These are phyloP conservation scores for Mellivora capensis DNA, from an alignment of 2,113 vertebrate genomes.

Conservation along the genomic window DNA sequence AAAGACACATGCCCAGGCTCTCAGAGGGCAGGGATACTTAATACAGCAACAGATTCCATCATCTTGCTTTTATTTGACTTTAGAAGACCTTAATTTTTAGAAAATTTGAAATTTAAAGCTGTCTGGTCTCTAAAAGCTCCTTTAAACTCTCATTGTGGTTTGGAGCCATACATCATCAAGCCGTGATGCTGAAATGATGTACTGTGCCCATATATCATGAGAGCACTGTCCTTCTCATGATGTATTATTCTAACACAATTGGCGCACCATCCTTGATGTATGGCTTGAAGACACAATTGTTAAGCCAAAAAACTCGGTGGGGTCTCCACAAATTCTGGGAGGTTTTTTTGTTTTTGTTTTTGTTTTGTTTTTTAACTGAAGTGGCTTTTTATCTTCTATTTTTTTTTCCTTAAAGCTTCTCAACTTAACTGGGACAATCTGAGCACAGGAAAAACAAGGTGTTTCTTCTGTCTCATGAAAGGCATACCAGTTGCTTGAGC, in stretches of 20 bases:
- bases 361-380: neutral
- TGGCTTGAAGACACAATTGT: slow-evolving; percentile 75
- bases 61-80: slow-evolving; percentile 59
- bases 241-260: slow-evolving; percentile 79
- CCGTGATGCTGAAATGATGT: slow-evolving; percentile 77
- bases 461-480: neutral
- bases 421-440: neutral
- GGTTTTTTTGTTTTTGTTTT: neutral
- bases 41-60: slow-evolving; percentile 35
- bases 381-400: neutral
- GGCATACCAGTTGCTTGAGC: neutral
- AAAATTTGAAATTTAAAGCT: slow-evolving; percentile 71
- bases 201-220: slow-evolving; percentile 76
- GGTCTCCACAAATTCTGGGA: neutral
- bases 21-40: slow-evolving; percentile 14
- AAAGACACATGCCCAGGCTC: neutral
- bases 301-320: slow-evolving; percentile 69
- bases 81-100: slow-evolving; percentile 65
- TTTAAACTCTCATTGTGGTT: slow-evolving; percentile 77
- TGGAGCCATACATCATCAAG: slow-evolving; percentile 77
- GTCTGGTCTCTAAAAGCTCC: slow-evolving; percentile 63
- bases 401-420: neutral
- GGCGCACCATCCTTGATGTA: slow-evolving; percentile 77
- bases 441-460: neutral
- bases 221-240: slow-evolving; percentile 73